Evolutionary conservation across 2,888 invertebrate genomes (phyloP), one percentile per base, ranked within the genome.

Genomic region (Cancer borealis): DNA sequence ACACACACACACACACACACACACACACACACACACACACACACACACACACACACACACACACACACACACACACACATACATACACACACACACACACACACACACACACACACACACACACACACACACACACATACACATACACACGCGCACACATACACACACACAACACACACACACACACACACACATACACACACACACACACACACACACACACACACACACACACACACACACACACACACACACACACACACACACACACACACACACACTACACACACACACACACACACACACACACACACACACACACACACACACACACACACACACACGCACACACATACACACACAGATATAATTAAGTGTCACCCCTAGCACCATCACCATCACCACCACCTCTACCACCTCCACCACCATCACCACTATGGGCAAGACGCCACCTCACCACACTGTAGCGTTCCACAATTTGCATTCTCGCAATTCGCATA

Each of bases 121-220:
- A 66, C 66, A 66, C 66, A 66, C 66, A 66, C 66, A 66, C 66
- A 66, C 66, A 66, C 66, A 66, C 66, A 66, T 17, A 66, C 66
- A 66, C 66, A 66, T 17, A 66, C 66, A 66, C 66, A 66, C 66
- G 17, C 66, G 17, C 66, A 66, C 66, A 66, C 66, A 66, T 17
- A 66, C 66, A 66, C 66, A 66, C 66, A n/a, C n/a, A n/a, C n/a
- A n/a, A 66, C 66, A 66, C 66, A 66, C 66, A 66, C 66, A 66
- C 66, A 66, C 66, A 66, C 66, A 66, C 66, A 66, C 66, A 66
- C 66, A 66, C 66, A 66, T 17, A 21, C 12, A 21, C 66, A 12
- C 66, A 17, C 66, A 17, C 66, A 12, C 66, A 49, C 49, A 49
- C 49, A 49, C 49, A 49, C 49, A 49, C 49, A 54, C 54, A 54